phyloP scores from a whole-genome alignment of 2,113 vertebrate species.

The Syngnathus typhle region DNA sequence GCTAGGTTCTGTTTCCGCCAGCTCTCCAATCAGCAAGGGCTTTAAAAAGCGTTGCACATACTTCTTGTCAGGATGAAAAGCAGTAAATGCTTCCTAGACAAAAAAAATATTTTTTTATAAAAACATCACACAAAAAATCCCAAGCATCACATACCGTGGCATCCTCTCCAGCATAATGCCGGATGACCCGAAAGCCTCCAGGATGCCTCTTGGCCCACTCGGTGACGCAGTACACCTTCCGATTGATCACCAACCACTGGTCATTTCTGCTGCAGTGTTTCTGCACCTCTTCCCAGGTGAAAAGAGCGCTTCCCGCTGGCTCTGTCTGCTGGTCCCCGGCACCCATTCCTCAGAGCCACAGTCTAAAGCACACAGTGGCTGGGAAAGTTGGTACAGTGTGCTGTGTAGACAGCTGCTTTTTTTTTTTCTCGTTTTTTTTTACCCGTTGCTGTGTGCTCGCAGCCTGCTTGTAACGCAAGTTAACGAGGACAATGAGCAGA shows the following conservation, averaged over 20 bases:
- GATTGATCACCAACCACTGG: conserved; percentile 88
- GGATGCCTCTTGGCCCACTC: conserved; percentile 84
- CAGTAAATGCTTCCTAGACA: conserved; percentile 82
- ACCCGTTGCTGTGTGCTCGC: conserved; percentile 30
- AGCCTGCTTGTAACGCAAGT: conserved; percentile 10
- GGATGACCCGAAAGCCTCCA: conserved; percentile 79
- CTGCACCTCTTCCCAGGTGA: conserved; percentile 91
- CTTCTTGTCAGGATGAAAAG: conserved; percentile 84
- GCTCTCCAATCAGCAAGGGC: conserved; percentile 83
- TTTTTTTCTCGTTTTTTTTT: conserved; percentile 18
- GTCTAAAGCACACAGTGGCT: too few relatives aligned
- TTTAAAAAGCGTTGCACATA: conserved; percentile 86
- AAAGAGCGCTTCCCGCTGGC: conserved; percentile 29
- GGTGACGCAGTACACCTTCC: conserved; percentile 89
- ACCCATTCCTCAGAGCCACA: conserved; percentile 36
- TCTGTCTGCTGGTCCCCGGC: conserved; percentile 45
- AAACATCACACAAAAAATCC: conserved; percentile 4
- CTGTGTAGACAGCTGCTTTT: neutral
- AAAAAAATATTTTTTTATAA: neutral
- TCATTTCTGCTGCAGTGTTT: conserved; percentile 78
- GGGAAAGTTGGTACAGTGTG: neutral
- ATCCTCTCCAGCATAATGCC: conserved; percentile 87
- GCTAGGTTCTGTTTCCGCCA: conserved; percentile 81
- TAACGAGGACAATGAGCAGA: conserved; percentile 18
- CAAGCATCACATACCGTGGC: conserved; percentile 78